phyloP scores from a whole-genome alignment of 2,113 vertebrate species.

The Cervus canadensis region DNA sequence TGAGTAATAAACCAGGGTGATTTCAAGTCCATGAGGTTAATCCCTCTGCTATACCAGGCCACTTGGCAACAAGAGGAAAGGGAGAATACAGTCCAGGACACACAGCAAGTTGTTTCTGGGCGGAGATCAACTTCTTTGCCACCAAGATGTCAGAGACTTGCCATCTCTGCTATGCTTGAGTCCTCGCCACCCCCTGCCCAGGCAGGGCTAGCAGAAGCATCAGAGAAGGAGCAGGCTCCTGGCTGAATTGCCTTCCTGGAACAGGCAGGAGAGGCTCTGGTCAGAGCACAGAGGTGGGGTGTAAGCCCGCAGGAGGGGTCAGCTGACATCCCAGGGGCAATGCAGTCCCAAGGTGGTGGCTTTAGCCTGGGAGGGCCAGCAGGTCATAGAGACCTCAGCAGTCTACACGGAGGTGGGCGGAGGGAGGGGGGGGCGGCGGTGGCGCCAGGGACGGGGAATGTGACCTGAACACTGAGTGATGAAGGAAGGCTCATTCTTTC shows the following conservation, averaged over 20 bases:
- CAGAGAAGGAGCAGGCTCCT: not conserved
- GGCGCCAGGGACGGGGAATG: fast-evolving
- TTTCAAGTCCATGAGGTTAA: not conserved
- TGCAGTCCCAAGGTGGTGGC: not conserved
- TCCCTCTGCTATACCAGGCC: not conserved
- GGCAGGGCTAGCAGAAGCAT: not conserved
- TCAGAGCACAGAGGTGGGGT: not conserved
- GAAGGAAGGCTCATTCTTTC: not conserved
- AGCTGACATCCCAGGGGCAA: not conserved
- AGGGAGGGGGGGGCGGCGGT: too few species aligned
- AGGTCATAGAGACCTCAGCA: not conserved
- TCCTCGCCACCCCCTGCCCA: not conserved
- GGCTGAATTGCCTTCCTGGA: not conserved
- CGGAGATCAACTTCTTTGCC: not conserved
- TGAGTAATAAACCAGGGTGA: not conserved
- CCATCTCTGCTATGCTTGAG: not conserved
- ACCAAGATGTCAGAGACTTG: not conserved
- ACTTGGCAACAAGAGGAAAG: not conserved
- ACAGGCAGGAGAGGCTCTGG: not conserved
- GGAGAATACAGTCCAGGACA: not conserved
- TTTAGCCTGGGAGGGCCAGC: not conserved
- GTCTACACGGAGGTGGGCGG: not conserved
- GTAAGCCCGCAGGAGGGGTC: not conserved
- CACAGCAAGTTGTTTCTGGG: not conserved
- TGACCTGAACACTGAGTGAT: not conserved